phyloP scores from a whole-genome alignment of 2,797 vertebrate genomes.

The Onychomys arenicola region DNA sequence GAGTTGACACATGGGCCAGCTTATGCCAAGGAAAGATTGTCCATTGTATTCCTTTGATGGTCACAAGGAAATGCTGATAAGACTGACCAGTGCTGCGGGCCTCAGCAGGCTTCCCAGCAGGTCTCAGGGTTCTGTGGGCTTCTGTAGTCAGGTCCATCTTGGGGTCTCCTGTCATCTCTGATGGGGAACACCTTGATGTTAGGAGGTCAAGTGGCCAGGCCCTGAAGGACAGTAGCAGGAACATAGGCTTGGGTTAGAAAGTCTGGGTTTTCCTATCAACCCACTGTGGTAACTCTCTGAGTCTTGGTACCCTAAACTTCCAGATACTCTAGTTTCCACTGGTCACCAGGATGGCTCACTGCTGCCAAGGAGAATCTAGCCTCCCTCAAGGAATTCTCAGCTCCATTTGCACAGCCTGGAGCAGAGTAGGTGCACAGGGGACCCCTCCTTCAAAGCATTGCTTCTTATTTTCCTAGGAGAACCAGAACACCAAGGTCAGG shows the following conservation, averaged over 20 bases:
- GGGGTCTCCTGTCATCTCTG: background rate
- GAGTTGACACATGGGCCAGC: too few relatives aligned
- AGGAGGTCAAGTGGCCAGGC: background rate
- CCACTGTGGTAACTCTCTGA: background rate
- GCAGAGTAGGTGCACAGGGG: rapidly evolving
- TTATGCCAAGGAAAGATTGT: background rate
- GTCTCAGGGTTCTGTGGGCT: too few relatives aligned
- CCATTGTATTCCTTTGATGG: background rate
- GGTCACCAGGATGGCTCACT: background rate
- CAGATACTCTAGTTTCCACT: rapidly evolving
- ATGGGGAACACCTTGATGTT: rapidly evolving
- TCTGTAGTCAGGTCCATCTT: too few relatives aligned
- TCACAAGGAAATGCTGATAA: too few relatives aligned
- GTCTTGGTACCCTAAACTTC: background rate
- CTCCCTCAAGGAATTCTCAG: background rate
- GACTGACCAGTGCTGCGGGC: background rate
- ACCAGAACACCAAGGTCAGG: background rate
- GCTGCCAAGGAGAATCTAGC: rapidly evolving
- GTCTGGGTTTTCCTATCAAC: background rate
- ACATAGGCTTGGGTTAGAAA: rapidly evolving
- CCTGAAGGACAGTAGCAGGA: background rate
- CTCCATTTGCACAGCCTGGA: background rate
- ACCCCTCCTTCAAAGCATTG: too few relatives aligned
- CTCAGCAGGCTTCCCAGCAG: background rate
- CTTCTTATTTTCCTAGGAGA: background rate